Evolutionary conservation across 2,888 invertebrate species (phyloP), one percentile per base, ranked within the genome.

Genomic region (Polylopha cassiicola): DNA sequence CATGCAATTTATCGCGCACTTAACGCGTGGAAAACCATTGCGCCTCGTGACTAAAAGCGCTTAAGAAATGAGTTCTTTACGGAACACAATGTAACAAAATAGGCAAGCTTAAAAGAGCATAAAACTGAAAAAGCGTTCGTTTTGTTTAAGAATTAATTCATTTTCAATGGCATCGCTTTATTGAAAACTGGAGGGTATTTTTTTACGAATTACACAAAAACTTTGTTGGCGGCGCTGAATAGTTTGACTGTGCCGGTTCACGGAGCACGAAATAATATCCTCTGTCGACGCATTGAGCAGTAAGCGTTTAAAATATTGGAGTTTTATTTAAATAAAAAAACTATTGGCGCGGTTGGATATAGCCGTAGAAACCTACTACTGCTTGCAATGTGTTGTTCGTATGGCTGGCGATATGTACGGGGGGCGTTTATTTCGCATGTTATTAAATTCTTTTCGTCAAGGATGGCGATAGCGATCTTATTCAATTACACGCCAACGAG

Each of bases 381-480:
- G 34, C 34, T 29, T 24, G 42, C 37, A 41, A 50, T 44, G 41
- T 55, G 58, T 56, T 62, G 57, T 58, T 56, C 58, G 54, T 60
- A 58, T 47, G 55, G 53, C 55, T 46, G 47, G 44, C 51, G 55
- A 65, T 63, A 52, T 63, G 65, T 68, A 64, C 53, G 58, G 54
- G 52, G 58, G 43, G 39, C 61, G 55, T 60, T 68, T 70, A 69
- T 68, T 65, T 65, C 64, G 59, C 59, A 60, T 74, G 69, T 79
- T 82, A 82, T 84, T 82, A 81, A 82, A 82, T 84, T 82, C 74
- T 77, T 80, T 78, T 67, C 65, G 65, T 60, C 58, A 57, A 55
- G 63, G 62, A 67, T 66, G 64, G 67, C 67, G 70, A 77, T 78
- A 73, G 73, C 77, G 76, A 79, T 78, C 71, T 75, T 66, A 76